Percentiles rank a stretch among this genome's conserved stretches.
These are phyloP conservation scores for Zoroaster sp. DNA, from an alignment of 53 echinoderm and acorn worm species.

Conservation along the genomic window DNA sequence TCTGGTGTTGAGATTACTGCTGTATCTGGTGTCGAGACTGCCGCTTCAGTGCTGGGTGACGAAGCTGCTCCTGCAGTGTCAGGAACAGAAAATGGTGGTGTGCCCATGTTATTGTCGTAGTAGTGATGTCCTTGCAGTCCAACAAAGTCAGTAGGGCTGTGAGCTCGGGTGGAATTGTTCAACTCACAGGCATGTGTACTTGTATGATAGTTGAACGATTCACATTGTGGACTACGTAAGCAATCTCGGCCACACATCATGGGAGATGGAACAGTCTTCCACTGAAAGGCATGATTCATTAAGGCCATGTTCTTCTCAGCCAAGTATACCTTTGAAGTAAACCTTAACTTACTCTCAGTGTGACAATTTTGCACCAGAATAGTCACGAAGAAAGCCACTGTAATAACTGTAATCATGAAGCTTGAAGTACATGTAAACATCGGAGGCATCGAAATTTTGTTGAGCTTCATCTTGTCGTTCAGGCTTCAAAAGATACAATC, in stretches of 20 bases:
- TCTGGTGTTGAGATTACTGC: background rate
- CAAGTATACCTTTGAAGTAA: background rate
- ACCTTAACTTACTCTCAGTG: background rate
- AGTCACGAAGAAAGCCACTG: no score
- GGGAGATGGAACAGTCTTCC: background rate
- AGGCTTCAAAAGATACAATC: no score
- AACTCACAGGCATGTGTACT: background rate
- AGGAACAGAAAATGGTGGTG: background rate
- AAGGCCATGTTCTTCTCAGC: background rate
- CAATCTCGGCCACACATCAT: background rate
- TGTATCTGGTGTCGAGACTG: background rate
- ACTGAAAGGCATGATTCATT: background rate
- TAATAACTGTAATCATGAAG: no score
- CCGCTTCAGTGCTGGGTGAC: background rate
- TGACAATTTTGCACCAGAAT: background rate
- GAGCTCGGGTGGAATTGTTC: background rate
- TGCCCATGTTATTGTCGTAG: background rate
- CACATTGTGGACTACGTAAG: background rate
- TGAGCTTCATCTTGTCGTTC: no score
- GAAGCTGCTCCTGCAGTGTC: background rate
- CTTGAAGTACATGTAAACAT: no score
- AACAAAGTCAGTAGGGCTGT: background rate
- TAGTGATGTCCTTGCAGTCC: background rate
- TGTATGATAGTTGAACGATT: background rate
- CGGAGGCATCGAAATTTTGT: no score